Percentiles rank a stretch among this genome's conserved stretches.
Evolutionary conservation across 2,888 invertebrate species (phyloP).

Genomic region (Digitonthophagus gazella): DNA sequence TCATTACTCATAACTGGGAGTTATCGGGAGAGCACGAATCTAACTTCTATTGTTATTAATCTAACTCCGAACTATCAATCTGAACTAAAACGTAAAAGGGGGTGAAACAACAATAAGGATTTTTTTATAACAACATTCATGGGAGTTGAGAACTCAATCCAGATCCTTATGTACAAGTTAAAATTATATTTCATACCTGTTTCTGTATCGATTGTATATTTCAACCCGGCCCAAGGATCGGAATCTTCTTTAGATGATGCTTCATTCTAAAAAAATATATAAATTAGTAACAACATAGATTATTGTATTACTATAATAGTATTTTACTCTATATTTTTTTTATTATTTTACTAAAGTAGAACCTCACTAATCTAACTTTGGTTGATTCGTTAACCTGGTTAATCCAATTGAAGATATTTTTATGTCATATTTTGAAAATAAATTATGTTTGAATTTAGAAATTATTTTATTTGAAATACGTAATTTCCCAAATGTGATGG

Average conservation of each 20-base stretch:
- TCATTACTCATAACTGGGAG: slow-evolving; percentile 51
- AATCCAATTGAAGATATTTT: no score
- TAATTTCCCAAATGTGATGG: no score
- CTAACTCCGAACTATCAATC: slow-evolving; percentile 42
- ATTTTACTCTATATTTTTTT: no score
- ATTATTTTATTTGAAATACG: no score
- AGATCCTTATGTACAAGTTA: slow-evolving; percentile 17
- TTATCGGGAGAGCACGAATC: slow-evolving; percentile 44
- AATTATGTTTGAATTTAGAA: no score
- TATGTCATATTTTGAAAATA: no score
- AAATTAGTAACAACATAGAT: neutral
- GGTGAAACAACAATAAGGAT: slow-evolving; percentile 30
- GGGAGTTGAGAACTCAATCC: slow-evolving; percentile 32
- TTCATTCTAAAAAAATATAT: slow-evolving; percentile 35
- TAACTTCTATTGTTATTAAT: slow-evolving; percentile 50
- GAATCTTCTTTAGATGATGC: slow-evolving; percentile 51
- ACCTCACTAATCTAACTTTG: no score
- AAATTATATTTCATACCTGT: slow-evolving; percentile 61
- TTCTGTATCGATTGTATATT: slow-evolving; percentile 82
- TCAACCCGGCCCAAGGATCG: slow-evolving; percentile 78
- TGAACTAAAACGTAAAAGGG: slow-evolving; percentile 40
- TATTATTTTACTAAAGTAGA: no score
- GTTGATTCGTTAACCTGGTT: no score
- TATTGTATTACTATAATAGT: neutral
- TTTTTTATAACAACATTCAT: slow-evolving; percentile 26